A percentile compares a stretch with the other conserved stretches of the same genome.
Evolutionary conservation across 1,140 invertebrate genomes (phyloP).

Genomic region (Spodoptera litura): DNA sequence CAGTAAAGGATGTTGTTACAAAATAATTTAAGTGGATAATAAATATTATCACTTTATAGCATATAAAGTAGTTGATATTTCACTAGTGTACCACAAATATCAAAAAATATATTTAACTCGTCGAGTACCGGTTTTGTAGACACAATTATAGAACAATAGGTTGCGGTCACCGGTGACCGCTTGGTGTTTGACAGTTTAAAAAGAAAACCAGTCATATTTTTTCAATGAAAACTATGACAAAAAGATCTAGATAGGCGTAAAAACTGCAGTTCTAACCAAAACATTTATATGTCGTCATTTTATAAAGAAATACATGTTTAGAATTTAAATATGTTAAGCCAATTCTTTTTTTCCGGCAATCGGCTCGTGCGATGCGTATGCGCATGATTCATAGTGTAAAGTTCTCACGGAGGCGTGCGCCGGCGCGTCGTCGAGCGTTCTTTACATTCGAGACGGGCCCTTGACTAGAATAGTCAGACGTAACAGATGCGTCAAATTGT

Average conservation of each 20-base stretch:
- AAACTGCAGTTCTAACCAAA: too few species aligned
- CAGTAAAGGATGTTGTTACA: too few species aligned
- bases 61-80: too few species aligned
- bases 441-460: slow-evolving; percentile 52
- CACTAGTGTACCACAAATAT: too few species aligned
- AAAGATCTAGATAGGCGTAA: background rate
- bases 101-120: too few species aligned
- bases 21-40: too few species aligned
- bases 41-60: too few species aligned
- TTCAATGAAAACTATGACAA: slow-evolving; percentile 3
- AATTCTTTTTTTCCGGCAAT: background rate
- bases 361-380: slow-evolving; percentile 46
- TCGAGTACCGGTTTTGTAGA: too few species aligned
- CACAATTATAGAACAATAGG: too few species aligned
- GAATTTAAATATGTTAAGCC: background rate
- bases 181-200: too few species aligned
- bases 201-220: background rate
- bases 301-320: slow-evolving; percentile 7
- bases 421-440: slow-evolving; percentile 45
- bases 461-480: background rate
- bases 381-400: slow-evolving; percentile 54
- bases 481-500: background rate
- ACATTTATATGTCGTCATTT: background rate
- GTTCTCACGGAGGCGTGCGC: slow-evolving; percentile 54
- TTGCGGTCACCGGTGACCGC: too few species aligned